Percentiles rank a stretch among this genome's conserved stretches.
These are phyloP conservation scores for Euspilapteryx auroguttella DNA, from an alignment of 2,888 invertebrate species.

Conservation along the genomic window DNA sequence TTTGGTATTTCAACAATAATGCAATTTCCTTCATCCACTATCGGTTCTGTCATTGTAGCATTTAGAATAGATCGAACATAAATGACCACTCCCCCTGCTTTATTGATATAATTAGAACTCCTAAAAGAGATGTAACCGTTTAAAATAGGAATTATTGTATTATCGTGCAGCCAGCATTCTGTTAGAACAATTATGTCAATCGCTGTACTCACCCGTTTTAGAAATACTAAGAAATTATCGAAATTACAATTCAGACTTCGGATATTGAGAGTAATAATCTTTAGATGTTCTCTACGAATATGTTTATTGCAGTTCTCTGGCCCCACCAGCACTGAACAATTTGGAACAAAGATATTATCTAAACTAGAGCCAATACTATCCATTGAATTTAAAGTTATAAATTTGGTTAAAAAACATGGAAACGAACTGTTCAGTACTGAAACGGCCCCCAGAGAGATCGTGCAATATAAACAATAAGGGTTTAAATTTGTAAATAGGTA, in stretches of 20 bases:
- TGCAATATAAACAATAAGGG: too few species aligned
- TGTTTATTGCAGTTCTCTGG: too few species aligned
- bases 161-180: conserved; percentile 2
- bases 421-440: too few species aligned
- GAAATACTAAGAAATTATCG: not conserved
- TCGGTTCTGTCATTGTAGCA: conserved; percentile 1
- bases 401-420: too few species aligned
- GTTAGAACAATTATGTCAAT: conserved; percentile 1
- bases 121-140: conserved; percentile 1
- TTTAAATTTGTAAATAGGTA: too few species aligned
- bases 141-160: not conserved
- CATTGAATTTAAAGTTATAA: too few species aligned
- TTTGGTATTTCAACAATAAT: conserved; percentile 1
- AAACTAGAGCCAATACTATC: too few species aligned
- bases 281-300: too few species aligned
- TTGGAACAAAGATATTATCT: too few species aligned
- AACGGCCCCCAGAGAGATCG: too few species aligned
- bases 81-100: conserved; percentile 1
- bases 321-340: too few species aligned
- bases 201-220: not conserved
- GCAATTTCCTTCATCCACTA: conserved; percentile 1
- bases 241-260: conserved; percentile 1
- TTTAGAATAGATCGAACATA: conserved; percentile 1
- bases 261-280: conserved; percentile 1
- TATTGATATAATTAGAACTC: not conserved